Evolutionary conservation across 1,140 invertebrate species (phyloP).

Genomic region (Conus ventricosus): DNA sequence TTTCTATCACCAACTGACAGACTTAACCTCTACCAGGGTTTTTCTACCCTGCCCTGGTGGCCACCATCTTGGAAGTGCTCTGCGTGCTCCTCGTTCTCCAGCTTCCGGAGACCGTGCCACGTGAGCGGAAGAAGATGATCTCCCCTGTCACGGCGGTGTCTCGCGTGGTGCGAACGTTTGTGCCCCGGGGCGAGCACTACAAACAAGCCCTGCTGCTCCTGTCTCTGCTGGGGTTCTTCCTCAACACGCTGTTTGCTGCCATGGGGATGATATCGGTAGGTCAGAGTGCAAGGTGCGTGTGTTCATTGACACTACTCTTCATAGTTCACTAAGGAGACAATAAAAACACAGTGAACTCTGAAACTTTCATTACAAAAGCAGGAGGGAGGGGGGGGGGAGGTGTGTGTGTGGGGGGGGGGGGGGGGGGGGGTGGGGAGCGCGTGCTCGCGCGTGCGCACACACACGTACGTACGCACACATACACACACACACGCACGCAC

Average conservation of each 20-base stretch:
- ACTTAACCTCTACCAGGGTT: background rate
- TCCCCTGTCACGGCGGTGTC: background rate
- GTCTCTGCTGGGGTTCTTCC: background rate
- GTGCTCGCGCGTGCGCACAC: too few relatives aligned
- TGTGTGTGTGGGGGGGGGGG: too few relatives aligned
- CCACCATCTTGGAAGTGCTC: background rate
- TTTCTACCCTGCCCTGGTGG: conserved; percentile 7
- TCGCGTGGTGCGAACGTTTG: background rate
- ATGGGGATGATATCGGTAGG: background rate
- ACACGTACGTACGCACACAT: too few relatives aligned
- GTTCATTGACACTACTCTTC: too few relatives aligned
- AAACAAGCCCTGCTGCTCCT: background rate
- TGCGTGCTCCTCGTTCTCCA: background rate
- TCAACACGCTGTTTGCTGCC: background rate
- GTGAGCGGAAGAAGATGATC: conserved; percentile 23
- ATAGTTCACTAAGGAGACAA: too few relatives aligned
- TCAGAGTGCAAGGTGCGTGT: too few relatives aligned
- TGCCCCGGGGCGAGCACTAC: background rate
- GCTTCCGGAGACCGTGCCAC: conserved; percentile 22
- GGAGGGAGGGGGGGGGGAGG: too few relatives aligned
- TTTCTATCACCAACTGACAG: too few relatives aligned
- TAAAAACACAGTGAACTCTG: too few relatives aligned
- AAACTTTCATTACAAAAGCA: too few relatives aligned
- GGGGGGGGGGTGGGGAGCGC: too few relatives aligned
- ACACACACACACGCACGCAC: too few relatives aligned